Evolutionary conservation across 2,888 invertebrate genomes (phyloP), one percentile per base, ranked within the genome.

Genomic region (Saturnia pavonia): DNA sequence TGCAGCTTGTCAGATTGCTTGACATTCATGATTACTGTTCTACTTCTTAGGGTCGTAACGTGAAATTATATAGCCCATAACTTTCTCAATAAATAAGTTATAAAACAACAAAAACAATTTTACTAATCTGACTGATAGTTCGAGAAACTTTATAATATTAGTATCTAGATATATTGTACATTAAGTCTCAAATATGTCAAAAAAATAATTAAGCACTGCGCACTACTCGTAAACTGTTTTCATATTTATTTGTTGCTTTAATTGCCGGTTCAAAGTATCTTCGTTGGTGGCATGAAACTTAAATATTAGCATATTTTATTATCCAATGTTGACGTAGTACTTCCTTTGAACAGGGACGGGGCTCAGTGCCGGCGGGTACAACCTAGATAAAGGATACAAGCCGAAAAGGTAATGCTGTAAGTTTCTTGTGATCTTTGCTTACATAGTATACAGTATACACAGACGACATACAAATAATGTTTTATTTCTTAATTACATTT

Each of bases 301-400:
- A 88, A 91, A 91, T 91, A 89, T 91, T 91, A 86, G 88, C 87
- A 84, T 84, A 84, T 86, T 89, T 90, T 90, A 91, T 88, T 86
- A 89, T 81, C 78, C 81, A 69, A 73, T 88, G 90, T 91, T 90
- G 88, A 84, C 79, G 72, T 76, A 75, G 75, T 79, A 83, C 85
- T 86, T 87, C 87, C 91, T 91, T 88, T 89, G 86, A 88, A 76
- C 74, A 74, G 72, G 79, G 72, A 74, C 81, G 77, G 84, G 81
- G 82, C 79, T 78, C 82, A 79, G 76, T 77, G 87, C 85, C 85
- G 82, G 76, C 85, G 86, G 82, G 82, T 76, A 75, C 80, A 79
- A 75, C 75, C 78, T 79, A 84, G 85, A 83, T 85, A 86, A 88
- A 88, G 83, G 83, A 82, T 83, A 72, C 71, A 67, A 25, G 45